Evolutionary conservation across 1,140 invertebrate species (phyloP).

Genomic region (Conus betulinus): DNA sequence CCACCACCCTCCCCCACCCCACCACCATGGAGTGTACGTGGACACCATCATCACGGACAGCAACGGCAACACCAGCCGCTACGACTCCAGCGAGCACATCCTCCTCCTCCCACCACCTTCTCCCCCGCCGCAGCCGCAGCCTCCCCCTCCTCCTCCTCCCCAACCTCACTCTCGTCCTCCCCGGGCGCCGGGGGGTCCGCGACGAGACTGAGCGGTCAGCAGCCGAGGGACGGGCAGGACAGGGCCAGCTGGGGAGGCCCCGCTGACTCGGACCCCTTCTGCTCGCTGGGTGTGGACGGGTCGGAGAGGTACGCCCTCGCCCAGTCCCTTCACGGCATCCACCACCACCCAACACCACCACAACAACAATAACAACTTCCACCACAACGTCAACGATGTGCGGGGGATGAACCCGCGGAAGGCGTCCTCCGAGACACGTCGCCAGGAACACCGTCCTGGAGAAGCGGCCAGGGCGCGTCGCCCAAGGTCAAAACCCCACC

Average conservation of each 20-base stretch:
- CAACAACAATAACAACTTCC: too few relatives aligned
- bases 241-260: not conserved
- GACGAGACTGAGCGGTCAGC: not conserved
- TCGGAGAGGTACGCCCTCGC: too few relatives aligned
- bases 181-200: not conserved
- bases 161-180: not conserved
- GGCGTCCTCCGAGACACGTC: not conserved
- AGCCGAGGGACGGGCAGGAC: not conserved
- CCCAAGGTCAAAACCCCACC: not conserved
- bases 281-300: too few relatives aligned
- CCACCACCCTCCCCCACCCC: not conserved
- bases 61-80: constrained; percentile 37
- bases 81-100: not conserved
- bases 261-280: too few relatives aligned
- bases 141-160: not conserved
- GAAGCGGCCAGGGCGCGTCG: not conserved
- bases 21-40: not conserved
- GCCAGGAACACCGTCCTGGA: not conserved
- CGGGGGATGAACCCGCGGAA: too few relatives aligned
- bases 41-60: constrained; percentile 36
- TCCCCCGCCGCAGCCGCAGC: not conserved
- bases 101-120: not conserved
- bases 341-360: too few relatives aligned
- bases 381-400: too few relatives aligned
- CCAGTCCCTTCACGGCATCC: too few relatives aligned